Evolutionary conservation across 2,888 invertebrate genomes (phyloP).

Genomic region (Ernsta delagoae): DNA sequence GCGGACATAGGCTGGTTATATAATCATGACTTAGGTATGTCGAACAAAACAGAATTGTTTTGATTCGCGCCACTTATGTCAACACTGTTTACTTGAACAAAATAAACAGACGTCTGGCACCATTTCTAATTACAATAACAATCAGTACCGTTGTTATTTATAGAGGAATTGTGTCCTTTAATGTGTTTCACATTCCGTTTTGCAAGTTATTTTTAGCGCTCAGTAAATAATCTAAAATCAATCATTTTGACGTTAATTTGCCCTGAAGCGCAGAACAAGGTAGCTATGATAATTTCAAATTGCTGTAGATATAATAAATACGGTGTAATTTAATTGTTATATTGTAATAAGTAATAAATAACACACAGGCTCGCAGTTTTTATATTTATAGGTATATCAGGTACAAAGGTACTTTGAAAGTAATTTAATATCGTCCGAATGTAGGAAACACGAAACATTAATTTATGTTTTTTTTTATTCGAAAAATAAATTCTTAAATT

Average conservation of each 20-base stretch:
- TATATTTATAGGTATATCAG: too few relatives aligned
- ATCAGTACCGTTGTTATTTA: slow-evolving; percentile 27
- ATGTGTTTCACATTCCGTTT: slow-evolving; percentile 22
- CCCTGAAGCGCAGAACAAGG: slow-evolving; percentile 14
- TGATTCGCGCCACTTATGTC: slow-evolving; percentile 10
- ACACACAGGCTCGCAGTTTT: too few relatives aligned
- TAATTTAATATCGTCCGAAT: too few relatives aligned
- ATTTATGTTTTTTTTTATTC: too few relatives aligned
- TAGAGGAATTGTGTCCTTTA: slow-evolving; percentile 30
- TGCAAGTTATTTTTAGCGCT: slow-evolving; percentile 27
- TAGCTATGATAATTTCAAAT: not conserved
- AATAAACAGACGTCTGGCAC: slow-evolving; percentile 26
- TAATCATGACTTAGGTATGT: too few relatives aligned
- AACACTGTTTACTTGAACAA: slow-evolving; percentile 23
- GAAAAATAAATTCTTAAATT: too few relatives aligned
- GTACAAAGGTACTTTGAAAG: too few relatives aligned
- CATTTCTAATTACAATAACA: slow-evolving; percentile 20
- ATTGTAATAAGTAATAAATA: too few relatives aligned
- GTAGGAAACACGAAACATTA: too few relatives aligned
- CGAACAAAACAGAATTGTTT: not conserved
- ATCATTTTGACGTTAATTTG: slow-evolving; percentile 19
- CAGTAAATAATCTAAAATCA: slow-evolving; percentile 3
- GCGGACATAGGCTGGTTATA: too few relatives aligned
- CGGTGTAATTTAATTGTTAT: too few relatives aligned
- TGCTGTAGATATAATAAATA: not conserved